Percentiles rank a stretch among this genome's conserved stretches.
Evolutionary conservation across 2,888 invertebrate genomes (phyloP).

Genomic region (Corbicula japonica): DNA sequence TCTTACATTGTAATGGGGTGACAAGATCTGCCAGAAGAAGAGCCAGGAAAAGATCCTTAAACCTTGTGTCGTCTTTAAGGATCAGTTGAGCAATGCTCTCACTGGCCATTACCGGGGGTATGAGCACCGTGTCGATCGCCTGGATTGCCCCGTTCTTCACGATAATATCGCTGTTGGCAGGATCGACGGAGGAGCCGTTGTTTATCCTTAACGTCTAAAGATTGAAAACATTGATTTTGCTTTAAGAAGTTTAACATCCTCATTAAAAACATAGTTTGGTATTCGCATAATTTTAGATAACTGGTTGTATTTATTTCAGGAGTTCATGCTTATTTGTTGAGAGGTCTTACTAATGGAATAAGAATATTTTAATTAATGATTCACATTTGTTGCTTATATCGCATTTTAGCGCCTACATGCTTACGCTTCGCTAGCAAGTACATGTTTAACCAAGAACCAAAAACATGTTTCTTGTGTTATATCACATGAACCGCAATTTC

Average conservation of each 20-base stretch:
- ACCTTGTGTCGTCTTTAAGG: constrained; percentile 35
- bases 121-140: constrained; percentile 61
- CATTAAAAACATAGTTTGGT: background rate
- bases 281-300: background rate
- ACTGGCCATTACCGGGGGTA: constrained; percentile 40
- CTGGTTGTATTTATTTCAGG: background rate
- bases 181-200: constrained; percentile 1
- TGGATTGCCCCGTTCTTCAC: constrained; percentile 71
- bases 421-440: too few relatives aligned
- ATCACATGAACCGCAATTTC: too few relatives aligned
- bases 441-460: too few relatives aligned
- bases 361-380: too few relatives aligned
- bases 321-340: too few relatives aligned
- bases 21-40: constrained; percentile 38
- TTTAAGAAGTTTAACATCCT: background rate
- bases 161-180: constrained; percentile 49
- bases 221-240: background rate
- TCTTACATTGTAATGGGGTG: constrained; percentile 2
- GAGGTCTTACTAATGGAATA: too few relatives aligned
- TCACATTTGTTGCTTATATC: too few relatives aligned
- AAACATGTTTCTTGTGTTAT: too few relatives aligned
- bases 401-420: too few relatives aligned
- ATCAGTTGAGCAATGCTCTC: constrained; percentile 45
- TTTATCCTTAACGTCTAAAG: constrained; percentile 11
- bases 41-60: constrained; percentile 42